Conservation (phyloP, 30 jellyfish, hydroid and myxozoan genomes). For the Aurelia sp. region DNA sequence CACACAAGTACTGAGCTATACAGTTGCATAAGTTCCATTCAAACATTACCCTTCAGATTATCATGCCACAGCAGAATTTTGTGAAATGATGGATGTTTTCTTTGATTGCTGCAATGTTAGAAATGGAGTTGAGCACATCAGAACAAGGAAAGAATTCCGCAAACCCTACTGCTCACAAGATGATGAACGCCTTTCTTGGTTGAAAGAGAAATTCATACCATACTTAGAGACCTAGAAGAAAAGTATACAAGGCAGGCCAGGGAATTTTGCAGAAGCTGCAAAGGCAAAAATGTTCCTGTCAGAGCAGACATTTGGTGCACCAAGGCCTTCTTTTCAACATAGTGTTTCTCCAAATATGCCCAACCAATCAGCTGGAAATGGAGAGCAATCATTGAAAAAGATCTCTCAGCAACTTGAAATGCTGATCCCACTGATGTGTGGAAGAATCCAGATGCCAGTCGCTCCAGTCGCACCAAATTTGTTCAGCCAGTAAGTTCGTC, state of each 20-base stretch:
- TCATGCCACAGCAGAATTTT: constrained; percentile 58
- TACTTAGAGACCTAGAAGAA: constrained; percentile 49
- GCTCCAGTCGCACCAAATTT: too few relatives aligned
- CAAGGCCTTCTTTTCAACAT: too few relatives aligned
- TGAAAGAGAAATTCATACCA: constrained; percentile 33
- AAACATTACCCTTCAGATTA: constrained; percentile 21
- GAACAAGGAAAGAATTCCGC: constrained; percentile 41
- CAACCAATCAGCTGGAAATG: too few relatives aligned
- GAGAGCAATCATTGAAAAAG: too few relatives aligned
- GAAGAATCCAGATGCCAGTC: too few relatives aligned
- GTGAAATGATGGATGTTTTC: constrained; percentile 38
- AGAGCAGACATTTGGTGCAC: constrained; percentile 65
- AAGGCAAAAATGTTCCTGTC: constrained; percentile 64
- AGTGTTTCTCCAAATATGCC: too few relatives aligned
- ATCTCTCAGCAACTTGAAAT: too few relatives aligned
- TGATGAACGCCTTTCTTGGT: constrained; percentile 72
- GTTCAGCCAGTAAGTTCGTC: too few relatives aligned
- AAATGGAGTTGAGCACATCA: constrained; percentile 18
- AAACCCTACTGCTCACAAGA: constrained; percentile 41
- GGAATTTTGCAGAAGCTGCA: constrained; percentile 56
- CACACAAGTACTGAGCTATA: constrained; percentile 60
- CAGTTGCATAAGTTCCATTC: constrained; percentile 55
- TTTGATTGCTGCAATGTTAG: constrained; percentile 56
- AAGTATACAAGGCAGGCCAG: constrained; percentile 49
- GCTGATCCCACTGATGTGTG: too few relatives aligned